Conservation (phyloP, 2,888 invertebrate genomes). For the Patella pellucida region DNA sequence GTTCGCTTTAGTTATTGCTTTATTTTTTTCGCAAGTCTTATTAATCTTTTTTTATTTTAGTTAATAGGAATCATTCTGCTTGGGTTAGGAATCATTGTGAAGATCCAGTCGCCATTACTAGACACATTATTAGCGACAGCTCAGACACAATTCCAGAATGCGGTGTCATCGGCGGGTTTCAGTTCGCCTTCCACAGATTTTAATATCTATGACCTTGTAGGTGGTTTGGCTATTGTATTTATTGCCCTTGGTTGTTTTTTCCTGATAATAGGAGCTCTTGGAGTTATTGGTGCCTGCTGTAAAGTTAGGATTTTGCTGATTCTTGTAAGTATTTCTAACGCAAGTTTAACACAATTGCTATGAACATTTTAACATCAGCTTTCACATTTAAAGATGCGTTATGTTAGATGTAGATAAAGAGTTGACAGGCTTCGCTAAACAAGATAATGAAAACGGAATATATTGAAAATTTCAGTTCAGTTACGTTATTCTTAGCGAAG, state of each 20-base stretch:
- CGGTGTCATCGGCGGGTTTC: background rate
- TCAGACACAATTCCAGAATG: background rate
- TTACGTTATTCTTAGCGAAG: too few relatives aligned
- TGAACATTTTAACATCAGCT: too few relatives aligned
- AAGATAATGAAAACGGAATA: too few relatives aligned
- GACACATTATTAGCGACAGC: background rate
- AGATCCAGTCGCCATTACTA: background rate
- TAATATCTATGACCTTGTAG: background rate
- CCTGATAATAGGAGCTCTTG: background rate
- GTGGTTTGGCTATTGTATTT: background rate
- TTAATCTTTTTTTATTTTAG: background rate
- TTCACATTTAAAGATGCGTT: too few relatives aligned
- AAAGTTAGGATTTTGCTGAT: slow-evolving; percentile 2
- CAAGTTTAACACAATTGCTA: background rate
- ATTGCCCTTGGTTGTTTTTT: slow-evolving; percentile 3
- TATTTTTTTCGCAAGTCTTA: too few relatives aligned
- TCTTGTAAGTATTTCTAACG: background rate
- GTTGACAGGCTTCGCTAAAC: too few relatives aligned
- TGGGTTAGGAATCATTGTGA: background rate
- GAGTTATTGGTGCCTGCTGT: slow-evolving; percentile 6
- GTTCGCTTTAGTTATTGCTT: too few relatives aligned
- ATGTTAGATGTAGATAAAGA: too few relatives aligned
- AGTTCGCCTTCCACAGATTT: background rate
- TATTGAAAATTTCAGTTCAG: too few relatives aligned
- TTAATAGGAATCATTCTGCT: background rate